Conservation (phyloP, 1,140 invertebrate species). For the Drosophila repleta region DNA sequence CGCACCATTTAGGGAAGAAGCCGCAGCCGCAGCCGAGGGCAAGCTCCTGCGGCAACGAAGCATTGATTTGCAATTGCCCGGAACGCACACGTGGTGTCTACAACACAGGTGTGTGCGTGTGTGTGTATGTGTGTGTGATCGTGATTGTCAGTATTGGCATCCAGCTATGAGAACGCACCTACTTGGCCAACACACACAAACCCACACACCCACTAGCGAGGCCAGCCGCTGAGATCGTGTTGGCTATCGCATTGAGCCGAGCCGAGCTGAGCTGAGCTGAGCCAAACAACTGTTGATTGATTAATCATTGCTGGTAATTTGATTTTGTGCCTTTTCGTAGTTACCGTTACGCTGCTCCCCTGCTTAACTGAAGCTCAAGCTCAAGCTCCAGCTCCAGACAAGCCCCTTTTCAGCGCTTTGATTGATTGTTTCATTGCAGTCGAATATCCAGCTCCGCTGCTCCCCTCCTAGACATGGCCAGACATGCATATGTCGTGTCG, state of each 20-base stretch:
- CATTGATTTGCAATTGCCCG: constrained; percentile 70
- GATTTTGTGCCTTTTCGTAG: constrained; percentile 75
- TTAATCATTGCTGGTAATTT: constrained; percentile 80
- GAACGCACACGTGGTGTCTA: constrained; percentile 73
- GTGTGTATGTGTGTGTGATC: constrained; percentile 40
- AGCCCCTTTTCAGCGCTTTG: constrained; percentile 73
- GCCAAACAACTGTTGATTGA: constrained; percentile 66
- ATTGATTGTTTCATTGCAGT: constrained; percentile 81
- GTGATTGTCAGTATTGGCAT: constrained; percentile 70
- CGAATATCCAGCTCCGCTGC: constrained; percentile 54
- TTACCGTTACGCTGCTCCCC: constrained; percentile 65
- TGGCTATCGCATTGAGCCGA: constrained; percentile 34
- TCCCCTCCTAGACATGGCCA: constrained; percentile 34
- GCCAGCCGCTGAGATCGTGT: constrained; percentile 60
- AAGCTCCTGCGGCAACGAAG: constrained; percentile 14
- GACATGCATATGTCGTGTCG: constrained; percentile 65
- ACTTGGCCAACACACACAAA: constrained; percentile 58
- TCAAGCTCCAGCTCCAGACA: constrained; percentile 37
- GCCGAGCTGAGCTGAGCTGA: neutral
- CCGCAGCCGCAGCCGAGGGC: constrained; percentile 20
- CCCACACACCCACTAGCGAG: constrained; percentile 61
- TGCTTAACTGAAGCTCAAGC: neutral
- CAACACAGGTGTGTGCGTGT: constrained; percentile 62
- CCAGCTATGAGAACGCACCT: constrained; percentile 80
- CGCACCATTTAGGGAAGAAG: constrained; percentile 67